Conservation (phyloP, 64 coral and sea anemone genomes). For the Montipora capricornis region DNA sequence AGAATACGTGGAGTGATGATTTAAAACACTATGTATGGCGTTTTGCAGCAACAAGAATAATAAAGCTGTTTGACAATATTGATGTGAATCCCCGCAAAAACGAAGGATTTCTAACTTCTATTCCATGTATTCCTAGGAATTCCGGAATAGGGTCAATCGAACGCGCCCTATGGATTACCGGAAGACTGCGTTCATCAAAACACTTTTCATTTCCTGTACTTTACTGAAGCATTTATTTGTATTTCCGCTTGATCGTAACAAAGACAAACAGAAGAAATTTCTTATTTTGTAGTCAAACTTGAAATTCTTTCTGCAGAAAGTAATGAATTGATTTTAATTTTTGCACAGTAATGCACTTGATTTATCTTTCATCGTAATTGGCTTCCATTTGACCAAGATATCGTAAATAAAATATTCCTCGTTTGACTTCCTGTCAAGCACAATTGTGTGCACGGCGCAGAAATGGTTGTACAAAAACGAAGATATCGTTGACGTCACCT, state of each 20-base stretch:
- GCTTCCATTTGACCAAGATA: neutral
- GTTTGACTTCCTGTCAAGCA: slow-evolving; percentile 18
- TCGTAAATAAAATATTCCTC: neutral
- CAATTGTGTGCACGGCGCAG: neutral
- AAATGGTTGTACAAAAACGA: too few species aligned
- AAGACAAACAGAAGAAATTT: neutral
- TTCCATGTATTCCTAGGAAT: too few species aligned
- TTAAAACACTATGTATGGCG: too few species aligned
- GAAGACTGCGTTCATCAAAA: neutral
- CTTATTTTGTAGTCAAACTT: neutral
- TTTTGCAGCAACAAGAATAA: too few species aligned
- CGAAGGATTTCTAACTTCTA: too few species aligned
- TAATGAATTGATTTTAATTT: neutral
- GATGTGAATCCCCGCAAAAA: too few species aligned
- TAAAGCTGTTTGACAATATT: too few species aligned
- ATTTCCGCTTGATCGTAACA: neutral
- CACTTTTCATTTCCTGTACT: slow-evolving; percentile 12
- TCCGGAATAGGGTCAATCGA: too few species aligned
- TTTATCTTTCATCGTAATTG: neutral
- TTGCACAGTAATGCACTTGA: neutral
- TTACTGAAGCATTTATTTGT: neutral
- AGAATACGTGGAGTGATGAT: too few species aligned
- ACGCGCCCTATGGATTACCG: too few species aligned
- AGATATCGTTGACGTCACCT: too few species aligned
- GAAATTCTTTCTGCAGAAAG: neutral